Evolutionary conservation across 1,140 invertebrate genomes (phyloP).

Genomic region (Drosophila cardini): DNA sequence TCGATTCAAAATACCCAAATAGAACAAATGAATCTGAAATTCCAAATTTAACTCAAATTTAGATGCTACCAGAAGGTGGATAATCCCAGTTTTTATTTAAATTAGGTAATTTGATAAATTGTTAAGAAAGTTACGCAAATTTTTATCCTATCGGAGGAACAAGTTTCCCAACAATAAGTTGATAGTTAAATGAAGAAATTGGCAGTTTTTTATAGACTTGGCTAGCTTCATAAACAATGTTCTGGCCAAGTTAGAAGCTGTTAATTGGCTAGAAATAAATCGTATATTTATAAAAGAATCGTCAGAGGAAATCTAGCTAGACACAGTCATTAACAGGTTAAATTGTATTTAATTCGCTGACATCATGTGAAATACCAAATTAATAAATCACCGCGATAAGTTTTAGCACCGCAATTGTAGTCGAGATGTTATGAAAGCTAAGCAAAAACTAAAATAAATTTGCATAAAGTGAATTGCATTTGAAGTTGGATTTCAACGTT

Average conservation of each 20-base stretch:
- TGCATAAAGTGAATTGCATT: constrained; percentile 71
- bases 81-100: no score
- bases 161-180: no score
- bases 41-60: no score
- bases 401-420: constrained; percentile 6
- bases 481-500: constrained; percentile 33
- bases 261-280: constrained; percentile 18
- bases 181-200: no score
- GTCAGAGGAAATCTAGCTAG: constrained; percentile 11
- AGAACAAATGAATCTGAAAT: no score
- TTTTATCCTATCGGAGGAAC: no score
- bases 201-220: no score
- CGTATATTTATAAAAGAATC: constrained; percentile 22
- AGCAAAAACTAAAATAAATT: constrained; percentile 37
- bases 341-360: constrained; percentile 70
- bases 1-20: no score
- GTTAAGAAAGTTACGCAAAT: neutral
- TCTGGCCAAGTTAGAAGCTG: neutral
- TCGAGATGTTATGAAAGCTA: constrained; percentile 11
- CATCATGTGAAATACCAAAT: constrained; percentile 75
- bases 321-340: constrained; percentile 39
- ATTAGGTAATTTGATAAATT: neutral
- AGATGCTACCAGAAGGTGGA: no score
- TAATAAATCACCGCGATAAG: constrained; percentile 54
- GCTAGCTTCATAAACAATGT: neutral